Base-by-base conservation (phyloP, 2,113 vertebrate species). In the Vicugna pacos region DNA sequence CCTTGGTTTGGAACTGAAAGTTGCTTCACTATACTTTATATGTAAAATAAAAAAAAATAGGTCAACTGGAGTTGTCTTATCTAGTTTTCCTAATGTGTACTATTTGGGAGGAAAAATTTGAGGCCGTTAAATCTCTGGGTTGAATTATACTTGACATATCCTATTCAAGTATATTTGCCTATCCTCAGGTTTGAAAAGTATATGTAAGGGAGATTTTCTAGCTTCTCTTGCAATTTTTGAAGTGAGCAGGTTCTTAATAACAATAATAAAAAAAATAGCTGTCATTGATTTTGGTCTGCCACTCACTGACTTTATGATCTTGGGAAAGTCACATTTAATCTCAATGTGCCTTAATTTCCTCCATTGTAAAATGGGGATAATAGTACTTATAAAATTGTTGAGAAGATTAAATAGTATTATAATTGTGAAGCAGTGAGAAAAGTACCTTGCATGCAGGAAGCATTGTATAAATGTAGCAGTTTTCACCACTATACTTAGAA, bases 341-440 rank as follows among this genome's bases (percentile, higher is more conserved):
- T 95, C 14, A 62, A 0, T 38, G 19, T 93, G 28, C 19, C 73
- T 96, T 90, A 85, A 95, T 85, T 95, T 90, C 30, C 60, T 91
- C 24, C 24, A 79, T 28, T 81, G 58, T 50, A 90, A 72, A 95
- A 54, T 79, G 73, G 73, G 81, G 28, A 75, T 86, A 62, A 80
- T 73, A 73, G 16, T 85, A 38, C 26, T 77, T 60, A 32, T 62
- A 54, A 86, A 9, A n/a, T 42, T 90, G 72, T 93, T 95, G 38
- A 95, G 64, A 83, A 52, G 19, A 60, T 90, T 95, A 90, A 73
- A 86, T 89, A n/a, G 28, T 92, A 77, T 70, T 60, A 19, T 90
- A 89, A 75, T 81, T 76, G 60, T 75, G 64, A 87, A 93, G 52
- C 77, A 81, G 42, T 81, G 58, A 70, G 30, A 76, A 75, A 91